Conservation (phyloP, 2,797 vertebrate genomes). For the Ateles fusciceps region DNA sequence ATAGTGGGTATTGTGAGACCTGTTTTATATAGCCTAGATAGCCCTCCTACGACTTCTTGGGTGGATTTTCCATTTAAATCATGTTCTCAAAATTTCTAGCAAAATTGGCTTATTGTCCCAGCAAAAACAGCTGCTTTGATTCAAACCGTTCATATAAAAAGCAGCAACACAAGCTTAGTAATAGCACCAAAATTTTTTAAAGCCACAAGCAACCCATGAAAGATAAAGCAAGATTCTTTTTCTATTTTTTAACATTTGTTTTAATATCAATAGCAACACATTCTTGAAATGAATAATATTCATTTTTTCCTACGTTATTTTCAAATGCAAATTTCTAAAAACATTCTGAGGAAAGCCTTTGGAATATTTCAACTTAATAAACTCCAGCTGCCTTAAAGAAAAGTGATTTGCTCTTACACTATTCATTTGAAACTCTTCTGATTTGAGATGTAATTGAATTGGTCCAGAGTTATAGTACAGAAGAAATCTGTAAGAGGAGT, state of each 20-base stretch:
- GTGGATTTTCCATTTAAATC: neutral
- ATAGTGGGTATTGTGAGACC: neutral
- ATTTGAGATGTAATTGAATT: conserved; percentile 45
- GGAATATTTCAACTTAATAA: conserved; percentile 57
- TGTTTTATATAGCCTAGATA: neutral
- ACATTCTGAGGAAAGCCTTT: conserved; percentile 41
- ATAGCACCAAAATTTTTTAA: neutral
- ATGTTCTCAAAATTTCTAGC: conserved; percentile 25
- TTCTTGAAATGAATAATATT: conserved; percentile 66
- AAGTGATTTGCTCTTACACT: conserved; percentile 17
- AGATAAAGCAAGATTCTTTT: conserved; percentile 54
- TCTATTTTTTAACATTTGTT: conserved; percentile 64
- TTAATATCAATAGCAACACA: conserved; percentile 55
- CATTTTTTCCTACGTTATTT: conserved; percentile 63
- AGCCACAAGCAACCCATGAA: conserved; percentile 39
- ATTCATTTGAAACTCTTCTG: neutral
- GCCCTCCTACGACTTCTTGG: neutral
- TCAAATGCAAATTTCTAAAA: conserved; percentile 64
- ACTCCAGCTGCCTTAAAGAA: conserved; percentile 45
- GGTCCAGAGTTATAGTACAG: conserved; percentile 35
- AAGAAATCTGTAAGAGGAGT: neutral
- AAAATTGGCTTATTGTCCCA: conserved; percentile 33
- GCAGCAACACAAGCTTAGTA: conserved; percentile 17
- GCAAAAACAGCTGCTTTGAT: conserved; percentile 56
- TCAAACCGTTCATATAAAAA: conserved; percentile 59